phyloP scores from a whole-genome alignment of 2,113 vertebrate genomes.

The Vidua macroura region DNA sequence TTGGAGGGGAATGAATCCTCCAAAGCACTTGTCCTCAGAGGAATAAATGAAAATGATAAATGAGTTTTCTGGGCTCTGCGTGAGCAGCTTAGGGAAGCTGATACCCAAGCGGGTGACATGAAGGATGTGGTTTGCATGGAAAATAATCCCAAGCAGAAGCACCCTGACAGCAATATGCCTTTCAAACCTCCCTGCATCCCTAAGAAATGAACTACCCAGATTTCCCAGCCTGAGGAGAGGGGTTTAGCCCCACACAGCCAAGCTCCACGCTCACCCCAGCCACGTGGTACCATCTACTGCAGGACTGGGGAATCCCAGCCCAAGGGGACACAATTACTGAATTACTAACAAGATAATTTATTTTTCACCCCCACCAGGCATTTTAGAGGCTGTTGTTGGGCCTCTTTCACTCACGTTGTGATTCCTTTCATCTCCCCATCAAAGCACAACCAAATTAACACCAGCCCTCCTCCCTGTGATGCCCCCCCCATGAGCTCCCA shows the following conservation, averaged over 20 bases:
- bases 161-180: not conserved
- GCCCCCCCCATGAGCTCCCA: not conserved
- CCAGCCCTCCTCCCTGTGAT: not conserved
- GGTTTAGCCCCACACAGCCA: not conserved
- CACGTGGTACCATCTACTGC: not conserved
- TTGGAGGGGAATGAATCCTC: not conserved
- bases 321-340: not conserved
- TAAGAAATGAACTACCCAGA: not conserved
- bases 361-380: not conserved
- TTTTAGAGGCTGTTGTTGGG: not conserved
- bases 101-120: not conserved
- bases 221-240: not conserved
- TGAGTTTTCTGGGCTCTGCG: not conserved
- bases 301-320: not conserved
- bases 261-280: accelerated
- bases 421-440: slow-evolving; percentile 24
- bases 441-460: not conserved
- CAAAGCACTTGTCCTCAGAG: not conserved
- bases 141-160: slow-evolving; percentile 14
- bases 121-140: not conserved
- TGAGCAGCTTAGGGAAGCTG: not conserved
- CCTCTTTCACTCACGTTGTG: not conserved
- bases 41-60: not conserved
- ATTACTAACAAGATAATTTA: not conserved
- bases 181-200: not conserved